Percentiles rank a stretch among this genome's conserved stretches.
Evolutionary conservation across 2,888 invertebrate genomes (phyloP).

Genomic region (Nebria salina): DNA sequence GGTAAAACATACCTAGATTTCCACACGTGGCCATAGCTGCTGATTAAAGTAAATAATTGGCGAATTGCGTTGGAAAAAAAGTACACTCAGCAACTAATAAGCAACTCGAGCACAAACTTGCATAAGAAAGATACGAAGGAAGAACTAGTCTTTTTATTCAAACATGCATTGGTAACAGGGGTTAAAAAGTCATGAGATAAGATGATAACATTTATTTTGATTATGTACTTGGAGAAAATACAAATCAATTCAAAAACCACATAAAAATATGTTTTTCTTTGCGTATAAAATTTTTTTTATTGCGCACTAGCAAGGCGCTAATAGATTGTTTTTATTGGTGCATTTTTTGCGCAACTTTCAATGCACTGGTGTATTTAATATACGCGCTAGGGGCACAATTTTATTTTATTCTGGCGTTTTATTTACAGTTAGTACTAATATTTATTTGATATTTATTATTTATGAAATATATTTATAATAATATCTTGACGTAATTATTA

Average conservation of each 20-base stretch:
- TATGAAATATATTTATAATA: too few species aligned
- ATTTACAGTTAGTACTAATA: too few species aligned
- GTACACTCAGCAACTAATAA: background rate
- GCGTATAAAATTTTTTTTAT: background rate
- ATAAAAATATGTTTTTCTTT: background rate
- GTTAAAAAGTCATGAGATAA: constrained; percentile 40
- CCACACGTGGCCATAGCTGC: constrained; percentile 25
- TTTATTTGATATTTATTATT: too few species aligned
- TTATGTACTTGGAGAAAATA: background rate
- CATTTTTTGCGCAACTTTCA: background rate
- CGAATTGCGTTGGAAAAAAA: background rate
- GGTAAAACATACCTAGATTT: constrained; percentile 27
- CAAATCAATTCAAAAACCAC: background rate
- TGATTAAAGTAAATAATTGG: constrained; percentile 18
- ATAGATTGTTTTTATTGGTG: background rate
- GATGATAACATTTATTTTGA: constrained; percentile 20
- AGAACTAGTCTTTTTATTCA: constrained; percentile 21
- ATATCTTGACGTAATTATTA: too few species aligned
- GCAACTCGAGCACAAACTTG: background rate
- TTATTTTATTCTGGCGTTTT: too few species aligned
- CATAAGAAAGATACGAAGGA: constrained; percentile 34
- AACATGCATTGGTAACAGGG: constrained; percentile 26
- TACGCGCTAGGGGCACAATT: too few species aligned
- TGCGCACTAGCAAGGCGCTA: background rate
- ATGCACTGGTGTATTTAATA: background rate